phyloP scores from a whole-genome alignment of 1,140 invertebrate species.

The Neodiprion fabricii region DNA sequence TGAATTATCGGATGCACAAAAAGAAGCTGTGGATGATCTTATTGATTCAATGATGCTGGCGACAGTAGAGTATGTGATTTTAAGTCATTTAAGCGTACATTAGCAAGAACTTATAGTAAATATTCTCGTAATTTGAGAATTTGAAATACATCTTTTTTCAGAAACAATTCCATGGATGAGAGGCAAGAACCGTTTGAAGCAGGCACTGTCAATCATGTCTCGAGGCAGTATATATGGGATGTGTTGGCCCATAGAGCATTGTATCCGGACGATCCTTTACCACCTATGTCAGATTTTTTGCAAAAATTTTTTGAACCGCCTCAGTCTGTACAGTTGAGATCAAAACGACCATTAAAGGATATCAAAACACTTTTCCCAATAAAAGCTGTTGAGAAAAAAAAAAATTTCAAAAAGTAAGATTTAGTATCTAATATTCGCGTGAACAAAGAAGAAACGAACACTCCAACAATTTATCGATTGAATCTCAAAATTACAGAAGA shows the following conservation, averaged over 20 bases:
- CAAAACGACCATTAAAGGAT: conserved; percentile 22
- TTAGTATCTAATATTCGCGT: not conserved
- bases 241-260: conserved; percentile 34
- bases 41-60: conserved; percentile 33
- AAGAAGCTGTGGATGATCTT: conserved; percentile 32
- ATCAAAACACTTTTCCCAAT: conserved; percentile 29
- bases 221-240: conserved; percentile 35
- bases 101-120: too few relatives aligned
- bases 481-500: too few relatives aligned
- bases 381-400: not conserved
- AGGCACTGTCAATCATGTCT: conserved; percentile 31
- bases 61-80: conserved; percentile 23
- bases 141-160: not conserved
- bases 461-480: too few relatives aligned
- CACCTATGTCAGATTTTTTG: conserved; percentile 27
- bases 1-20: conserved; percentile 29
- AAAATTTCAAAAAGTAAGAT: not conserved
- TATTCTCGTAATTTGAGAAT: not conserved
- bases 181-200: conserved; percentile 28
- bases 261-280: conserved; percentile 35
- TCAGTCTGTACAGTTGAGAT: conserved; percentile 21
- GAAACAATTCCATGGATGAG: not conserved
- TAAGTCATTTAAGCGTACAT: too few relatives aligned
- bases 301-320: conserved; percentile 27
- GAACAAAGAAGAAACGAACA: too few relatives aligned